phyloP scores from a whole-genome alignment of 2,797 vertebrate species.

The Margarornis squamiger region DNA sequence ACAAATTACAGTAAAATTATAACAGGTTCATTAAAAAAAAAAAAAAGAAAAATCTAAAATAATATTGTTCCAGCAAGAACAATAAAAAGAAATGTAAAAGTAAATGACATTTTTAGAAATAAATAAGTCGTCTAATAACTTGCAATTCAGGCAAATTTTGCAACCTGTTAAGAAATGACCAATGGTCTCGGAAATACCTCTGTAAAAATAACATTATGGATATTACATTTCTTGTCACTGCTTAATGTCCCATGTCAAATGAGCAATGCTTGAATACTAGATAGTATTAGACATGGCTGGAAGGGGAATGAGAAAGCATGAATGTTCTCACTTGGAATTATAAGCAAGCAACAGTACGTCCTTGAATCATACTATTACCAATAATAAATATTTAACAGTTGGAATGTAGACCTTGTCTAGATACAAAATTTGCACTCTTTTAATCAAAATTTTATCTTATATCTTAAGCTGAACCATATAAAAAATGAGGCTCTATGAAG shows the following conservation, averaged over 20 bases:
- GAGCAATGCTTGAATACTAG: not conserved
- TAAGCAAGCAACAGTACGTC: not conserved
- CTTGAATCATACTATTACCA: not conserved
- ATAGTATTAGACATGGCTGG: not conserved
- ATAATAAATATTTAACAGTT: not conserved
- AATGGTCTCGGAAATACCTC: not conserved
- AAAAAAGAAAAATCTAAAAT: not conserved
- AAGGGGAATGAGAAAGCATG: not conserved
- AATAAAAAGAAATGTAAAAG: not conserved
- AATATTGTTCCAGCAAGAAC: not conserved
- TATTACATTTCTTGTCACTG: not conserved
- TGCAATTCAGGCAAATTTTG: not conserved
- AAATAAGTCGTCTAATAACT: not conserved
- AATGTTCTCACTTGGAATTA: not conserved
- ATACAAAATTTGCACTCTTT: not conserved
- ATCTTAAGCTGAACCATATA: not conserved
- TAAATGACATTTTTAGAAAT: not conserved
- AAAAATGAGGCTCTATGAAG: not conserved
- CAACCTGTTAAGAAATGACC: not conserved
- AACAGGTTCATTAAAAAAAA: not conserved
- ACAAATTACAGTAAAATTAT: not conserved
- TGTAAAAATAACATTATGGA: not conserved
- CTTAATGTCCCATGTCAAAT: not conserved
- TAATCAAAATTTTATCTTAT: not conserved
- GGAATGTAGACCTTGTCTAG: not conserved